Evolutionary conservation across 2,888 invertebrate genomes (phyloP), one percentile per base, ranked within the genome.

Genomic region (Neocrepidodera transversa): DNA sequence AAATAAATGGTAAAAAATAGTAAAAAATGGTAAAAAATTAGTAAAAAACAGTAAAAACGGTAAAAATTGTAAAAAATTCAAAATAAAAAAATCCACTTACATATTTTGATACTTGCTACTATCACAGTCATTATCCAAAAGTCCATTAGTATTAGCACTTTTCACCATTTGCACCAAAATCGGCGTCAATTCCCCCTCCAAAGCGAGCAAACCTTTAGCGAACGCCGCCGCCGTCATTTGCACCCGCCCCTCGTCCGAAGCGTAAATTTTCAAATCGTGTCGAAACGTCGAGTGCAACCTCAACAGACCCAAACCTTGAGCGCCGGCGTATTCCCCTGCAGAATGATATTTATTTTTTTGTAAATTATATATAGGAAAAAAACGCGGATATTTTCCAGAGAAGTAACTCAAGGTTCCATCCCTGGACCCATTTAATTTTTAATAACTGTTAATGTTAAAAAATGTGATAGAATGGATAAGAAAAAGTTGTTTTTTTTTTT

Each of bases 211-310:
- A 0, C 99, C 99, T 82, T 98, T 99, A 1, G 99, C 97, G 80
- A 99, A 99, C 1, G 99, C 99, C 0, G 99, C 99, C 0, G 99
- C 99, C 0, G 99, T 99, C 97, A 99, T 99, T 81, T 99, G 99
- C 1, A 99, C 99, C 56, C 99, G 85, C 1, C 99, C 99, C 79
- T 99, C 99, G 79, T 99, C 99, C 0, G 97, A 97, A 0, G 99
- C 98, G 81, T 99, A 99, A 71, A 99, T 99, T 84, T 99, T 99
- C 60, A 99, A 84, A 80, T 99, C 99, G 79, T 99, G 98, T 0
- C 99, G 90, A 82, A 96, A 99, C 0, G 99, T 99, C 6, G 97
- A 97, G 81, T 99, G 99, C 1, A 99, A 84, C 64, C 95, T 84
- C 17, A 99, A 85, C 5, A 99, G 85, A 1, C 99, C 99, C 40